Percentiles rank a stretch among this genome's conserved stretches.
phyloP scores from a whole-genome alignment of 2,888 invertebrate genomes.

The Pegoplata infirma region DNA sequence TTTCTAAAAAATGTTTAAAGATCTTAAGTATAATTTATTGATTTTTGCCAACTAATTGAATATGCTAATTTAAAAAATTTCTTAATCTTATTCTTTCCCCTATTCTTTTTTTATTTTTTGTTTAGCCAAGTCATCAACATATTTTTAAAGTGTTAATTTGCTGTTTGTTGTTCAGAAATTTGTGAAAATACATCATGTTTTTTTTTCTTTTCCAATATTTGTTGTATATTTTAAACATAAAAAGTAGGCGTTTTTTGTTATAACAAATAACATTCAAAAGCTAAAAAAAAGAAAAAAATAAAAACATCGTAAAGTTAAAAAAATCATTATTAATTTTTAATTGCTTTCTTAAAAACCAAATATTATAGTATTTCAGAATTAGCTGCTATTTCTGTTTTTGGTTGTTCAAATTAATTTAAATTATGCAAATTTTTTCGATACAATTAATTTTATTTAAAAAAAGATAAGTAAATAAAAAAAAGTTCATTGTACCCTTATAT shows the following conservation, averaged over 20 bases:
- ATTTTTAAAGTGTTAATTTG: constrained; percentile 5
- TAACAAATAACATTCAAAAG: background rate
- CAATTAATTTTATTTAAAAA: too few species aligned
- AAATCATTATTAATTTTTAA: background rate
- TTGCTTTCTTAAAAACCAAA: background rate
- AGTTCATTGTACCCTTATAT: background rate
- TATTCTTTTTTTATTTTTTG: background rate
- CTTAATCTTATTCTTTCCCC: background rate
- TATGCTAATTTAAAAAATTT: background rate
- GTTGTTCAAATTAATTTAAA: background rate
- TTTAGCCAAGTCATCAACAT: background rate
- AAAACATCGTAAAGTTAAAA: background rate
- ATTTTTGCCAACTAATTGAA: background rate
- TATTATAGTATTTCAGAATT: background rate
- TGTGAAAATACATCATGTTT: background rate
- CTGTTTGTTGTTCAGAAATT: background rate
- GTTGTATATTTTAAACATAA: background rate
- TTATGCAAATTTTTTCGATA: background rate
- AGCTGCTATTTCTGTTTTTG: background rate
- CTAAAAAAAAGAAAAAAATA: too few species aligned
- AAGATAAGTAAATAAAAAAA: background rate
- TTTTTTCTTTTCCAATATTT: too few species aligned
- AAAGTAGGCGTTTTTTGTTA: background rate
- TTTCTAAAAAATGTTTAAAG: background rate
- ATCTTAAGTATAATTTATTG: background rate